Evolutionary conservation across 2,797 vertebrate species (phyloP).

Genomic region (Acomys russatus): DNA sequence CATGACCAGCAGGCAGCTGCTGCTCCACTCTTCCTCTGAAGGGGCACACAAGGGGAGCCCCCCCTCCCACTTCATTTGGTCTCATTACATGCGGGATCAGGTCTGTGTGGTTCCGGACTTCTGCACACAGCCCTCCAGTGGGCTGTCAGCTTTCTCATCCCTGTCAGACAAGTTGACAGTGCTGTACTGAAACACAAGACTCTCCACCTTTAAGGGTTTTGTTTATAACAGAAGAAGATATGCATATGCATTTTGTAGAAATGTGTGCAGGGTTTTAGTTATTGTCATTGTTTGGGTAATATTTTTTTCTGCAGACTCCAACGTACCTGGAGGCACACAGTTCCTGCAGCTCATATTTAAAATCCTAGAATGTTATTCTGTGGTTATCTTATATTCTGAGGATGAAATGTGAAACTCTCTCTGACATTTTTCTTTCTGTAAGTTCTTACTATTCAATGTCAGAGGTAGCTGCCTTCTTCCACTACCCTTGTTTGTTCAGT

Average conservation of each 20-base stretch:
- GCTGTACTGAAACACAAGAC: conserved; percentile 83
- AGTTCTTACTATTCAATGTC: conserved; percentile 38
- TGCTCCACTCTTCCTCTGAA: conserved; percentile 71
- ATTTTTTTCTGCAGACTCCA: conserved; percentile 59
- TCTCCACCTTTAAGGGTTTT: conserved; percentile 78
- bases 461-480: neutral
- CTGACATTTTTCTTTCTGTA: conserved; percentile 54
- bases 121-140: conserved; percentile 87
- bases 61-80: conserved; percentile 82
- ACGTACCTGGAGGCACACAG: conserved; percentile 78
- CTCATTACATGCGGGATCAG: conserved; percentile 90
- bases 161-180: conserved; percentile 85
- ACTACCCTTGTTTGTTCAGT: neutral
- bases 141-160: conserved; percentile 86
- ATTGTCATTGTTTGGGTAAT: conserved; percentile 8
- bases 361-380: conserved; percentile 69
- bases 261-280: neutral
- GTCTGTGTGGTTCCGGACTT: conserved; percentile 87
- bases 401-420: neutral
- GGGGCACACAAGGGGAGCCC: conserved; percentile 47
- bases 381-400: conserved; percentile 70
- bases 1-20: conserved; percentile 77
- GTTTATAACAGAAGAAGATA: conserved; percentile 66
- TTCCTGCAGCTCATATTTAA: conserved; percentile 81
- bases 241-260: conserved; percentile 61